phyloP scores from a whole-genome alignment of 2,888 invertebrate species.

The Trichacis sp. region DNA sequence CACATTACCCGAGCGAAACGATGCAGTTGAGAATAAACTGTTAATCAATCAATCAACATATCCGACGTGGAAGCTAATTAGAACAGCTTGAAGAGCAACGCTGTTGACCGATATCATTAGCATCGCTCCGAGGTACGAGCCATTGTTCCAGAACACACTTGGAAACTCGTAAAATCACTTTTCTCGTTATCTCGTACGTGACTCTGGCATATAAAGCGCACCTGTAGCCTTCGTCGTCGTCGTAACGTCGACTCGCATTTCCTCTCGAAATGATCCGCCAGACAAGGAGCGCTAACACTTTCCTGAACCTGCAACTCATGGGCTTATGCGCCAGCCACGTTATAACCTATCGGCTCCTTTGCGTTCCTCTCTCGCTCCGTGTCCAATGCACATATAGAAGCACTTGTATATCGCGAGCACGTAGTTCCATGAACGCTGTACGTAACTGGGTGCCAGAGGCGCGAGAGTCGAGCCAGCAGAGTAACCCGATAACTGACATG shows the following conservation, averaged over 20 bases:
- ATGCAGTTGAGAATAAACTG: too few species aligned
- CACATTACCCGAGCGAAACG: too few species aligned
- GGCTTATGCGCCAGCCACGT: slow-evolving; percentile 18
- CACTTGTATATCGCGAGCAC: slow-evolving; percentile 40
- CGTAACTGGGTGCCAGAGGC: slow-evolving; percentile 41
- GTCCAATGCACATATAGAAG: slow-evolving; percentile 42
- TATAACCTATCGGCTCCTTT: slow-evolving; percentile 26
- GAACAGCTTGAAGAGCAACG: not conserved
- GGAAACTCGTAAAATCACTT: slow-evolving; percentile 4
- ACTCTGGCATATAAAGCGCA: slow-evolving; percentile 10
- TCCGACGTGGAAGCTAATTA: not conserved
- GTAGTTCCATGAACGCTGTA: slow-evolving; percentile 28
- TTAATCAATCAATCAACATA: too few species aligned
- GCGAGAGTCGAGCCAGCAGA: slow-evolving; percentile 38
- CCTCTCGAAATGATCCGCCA: slow-evolving; percentile 32
- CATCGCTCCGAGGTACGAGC: not conserved
- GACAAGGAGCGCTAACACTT: slow-evolving; percentile 25
- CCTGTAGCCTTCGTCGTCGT: slow-evolving; percentile 11
- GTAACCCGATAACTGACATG: slow-evolving; percentile 64
- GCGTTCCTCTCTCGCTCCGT: slow-evolving; percentile 22
- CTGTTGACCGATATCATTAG: slow-evolving; percentile 3
- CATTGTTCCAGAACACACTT: slow-evolving; percentile 3
- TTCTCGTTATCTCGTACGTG: slow-evolving; percentile 13
- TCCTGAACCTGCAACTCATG: slow-evolving; percentile 16
- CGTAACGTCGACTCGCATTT: slow-evolving; percentile 19